Conservation (phyloP, 2,797 vertebrate species). For the Lacerta viridis region DNA sequence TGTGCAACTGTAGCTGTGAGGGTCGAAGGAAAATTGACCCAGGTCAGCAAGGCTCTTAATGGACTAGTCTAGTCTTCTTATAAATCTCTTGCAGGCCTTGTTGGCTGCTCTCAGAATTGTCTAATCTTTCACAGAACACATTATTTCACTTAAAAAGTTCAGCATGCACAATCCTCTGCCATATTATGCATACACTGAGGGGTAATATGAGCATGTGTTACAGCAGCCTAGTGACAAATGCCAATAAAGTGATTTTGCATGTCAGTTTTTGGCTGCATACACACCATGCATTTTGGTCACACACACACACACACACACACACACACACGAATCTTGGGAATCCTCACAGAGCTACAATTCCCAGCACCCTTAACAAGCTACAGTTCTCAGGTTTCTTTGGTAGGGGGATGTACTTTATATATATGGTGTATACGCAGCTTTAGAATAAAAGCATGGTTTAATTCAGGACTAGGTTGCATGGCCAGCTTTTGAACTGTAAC, state of each 20-base stretch:
- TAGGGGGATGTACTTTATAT: no score
- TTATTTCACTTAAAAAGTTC: conserved; percentile 62
- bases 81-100: conserved; percentile 15
- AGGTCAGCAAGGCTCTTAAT: conserved; percentile 62
- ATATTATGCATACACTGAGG: conserved; percentile 68
- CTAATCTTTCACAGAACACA: conserved; percentile 53
- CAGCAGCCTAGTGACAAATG: conserved; percentile 65
- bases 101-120: conserved; percentile 30
- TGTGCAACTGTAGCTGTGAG: conserved; percentile 68
- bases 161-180: conserved; percentile 54
- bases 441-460: conserved; percentile 51
- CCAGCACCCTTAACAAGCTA: no score
- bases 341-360: no score
- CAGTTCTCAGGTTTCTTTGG: no score
- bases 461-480: conserved; percentile 33
- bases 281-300: no score
- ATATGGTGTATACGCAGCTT: no score
- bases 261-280: conserved; percentile 35
- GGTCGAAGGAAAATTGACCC: conserved; percentile 63
- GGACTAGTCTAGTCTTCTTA: not conserved
- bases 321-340: no score
- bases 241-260: conserved; percentile 35
- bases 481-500: conserved; percentile 54
- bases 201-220: conserved; percentile 66
- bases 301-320: no score